Evolutionary conservation across 2,888 invertebrate species (phyloP), one percentile per base, ranked within the genome.

Genomic region (Odontocerum albicorne): DNA sequence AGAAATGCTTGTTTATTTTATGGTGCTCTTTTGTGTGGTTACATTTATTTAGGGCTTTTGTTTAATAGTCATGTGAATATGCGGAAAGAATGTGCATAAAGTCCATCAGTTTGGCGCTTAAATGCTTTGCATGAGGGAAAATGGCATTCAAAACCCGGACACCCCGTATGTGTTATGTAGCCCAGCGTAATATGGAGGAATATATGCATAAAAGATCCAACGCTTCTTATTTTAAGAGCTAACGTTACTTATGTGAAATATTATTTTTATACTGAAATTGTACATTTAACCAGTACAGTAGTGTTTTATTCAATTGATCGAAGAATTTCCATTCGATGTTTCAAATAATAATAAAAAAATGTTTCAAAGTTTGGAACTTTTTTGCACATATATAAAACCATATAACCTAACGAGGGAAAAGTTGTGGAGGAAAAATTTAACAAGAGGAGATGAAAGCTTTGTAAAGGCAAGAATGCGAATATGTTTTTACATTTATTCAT

Each of bases 361-460:
- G n/a, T n/a, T n/a, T n/a, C n/a, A n/a, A n/a, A n/a, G n/a, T n/a
- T n/a, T n/a, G n/a, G 10, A 19, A 22, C 22, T 42, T 15, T 27
- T 15, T 12, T 13, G 22, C 42, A 42, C 42, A n/a, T n/a, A n/a
- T n/a, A n/a, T n/a, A n/a, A n/a, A n/a, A 42, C 44, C 8, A 49
- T 40, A 39, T 49, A 49, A 49, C 32, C 40, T 40, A 46, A 56
- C 59, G 43, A 56, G 59, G 59, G 59, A 55, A 59, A 54, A 54
- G 54, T 55, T 50, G 35, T 31, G 31, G 42, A 49, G 55, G 55
- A 59, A 59, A 59, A 59, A 59, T 56, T 56, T 56, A 53, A 59
- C 59, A 53, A 33, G 59, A 49, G 53, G 55, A 56, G 56, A 59
- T 56, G 56, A 59, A 56, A 56, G 59, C 59, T 49, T 59, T 49